A percentile compares a stretch with the other conserved stretches of the same genome.
Conservation (phyloP, 2,113 vertebrate species). For the Atractosteus spatula region DNA sequence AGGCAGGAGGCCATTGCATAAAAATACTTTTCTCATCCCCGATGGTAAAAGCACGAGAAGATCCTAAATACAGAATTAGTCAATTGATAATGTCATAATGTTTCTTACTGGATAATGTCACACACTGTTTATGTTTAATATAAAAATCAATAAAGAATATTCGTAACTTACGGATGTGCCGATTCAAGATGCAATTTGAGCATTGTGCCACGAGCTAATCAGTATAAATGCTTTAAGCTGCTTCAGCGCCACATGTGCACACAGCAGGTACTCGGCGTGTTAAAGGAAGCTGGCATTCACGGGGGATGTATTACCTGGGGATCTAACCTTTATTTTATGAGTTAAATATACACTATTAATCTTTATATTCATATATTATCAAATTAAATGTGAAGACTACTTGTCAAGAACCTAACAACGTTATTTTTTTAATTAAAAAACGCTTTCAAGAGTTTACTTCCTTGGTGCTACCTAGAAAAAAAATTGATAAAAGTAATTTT, state of each 20-base stretch:
- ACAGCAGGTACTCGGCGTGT: conserved; percentile 20
- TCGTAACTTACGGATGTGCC: conserved; percentile 22
- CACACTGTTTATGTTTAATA: not conserved
- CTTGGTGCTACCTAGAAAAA: too few species aligned
- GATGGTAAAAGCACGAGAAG: too few species aligned
- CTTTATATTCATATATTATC: conserved; percentile 14
- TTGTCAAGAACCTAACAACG: conserved; percentile 41
- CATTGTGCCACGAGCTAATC: conserved; percentile 1
- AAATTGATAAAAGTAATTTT: too few species aligned
- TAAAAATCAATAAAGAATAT: not conserved
- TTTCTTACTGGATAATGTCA: too few species aligned
- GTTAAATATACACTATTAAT: conserved; percentile 30
- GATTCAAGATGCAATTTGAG: conserved; percentile 13
- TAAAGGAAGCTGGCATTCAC: conserved; percentile 17
- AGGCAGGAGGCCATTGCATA: too few species aligned
- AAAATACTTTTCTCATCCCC: too few species aligned
- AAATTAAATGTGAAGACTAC: conserved; percentile 39
- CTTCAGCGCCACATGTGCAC: conserved; percentile 24
- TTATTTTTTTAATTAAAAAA: not conserved
- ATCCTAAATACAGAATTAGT: too few species aligned
- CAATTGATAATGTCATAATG: too few species aligned
- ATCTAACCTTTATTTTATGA: conserved; percentile 26
- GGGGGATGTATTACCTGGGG: conserved; percentile 19
- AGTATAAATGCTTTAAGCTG: conserved; percentile 20
- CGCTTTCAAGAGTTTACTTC: too few species aligned